Conservation (phyloP, 2,113 vertebrate genomes). For the Cephalopterus ornatus region DNA sequence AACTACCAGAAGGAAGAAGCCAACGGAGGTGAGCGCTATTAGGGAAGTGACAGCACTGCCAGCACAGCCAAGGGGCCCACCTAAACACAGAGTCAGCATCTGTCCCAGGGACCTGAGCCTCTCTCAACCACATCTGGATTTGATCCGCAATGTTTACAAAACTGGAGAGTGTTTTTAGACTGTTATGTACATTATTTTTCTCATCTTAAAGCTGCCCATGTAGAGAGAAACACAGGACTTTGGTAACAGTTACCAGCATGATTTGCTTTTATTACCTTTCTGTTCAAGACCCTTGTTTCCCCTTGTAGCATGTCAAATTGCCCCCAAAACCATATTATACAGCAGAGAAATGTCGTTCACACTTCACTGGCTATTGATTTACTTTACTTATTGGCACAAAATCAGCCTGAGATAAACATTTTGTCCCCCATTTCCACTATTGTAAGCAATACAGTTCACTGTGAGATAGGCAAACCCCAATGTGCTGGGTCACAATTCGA, state of each 20-base stretch:
- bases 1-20: not conserved
- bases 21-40: not conserved
- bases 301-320: conserved; percentile 87
- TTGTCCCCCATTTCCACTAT: conserved; percentile 87
- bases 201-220: conserved; percentile 76
- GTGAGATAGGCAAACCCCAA: conserved; percentile 88
- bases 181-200: conserved; percentile 75
- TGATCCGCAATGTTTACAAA: conserved; percentile 49
- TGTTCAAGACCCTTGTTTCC: conserved; percentile 83
- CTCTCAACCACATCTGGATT: not conserved
- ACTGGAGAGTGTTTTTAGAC: conserved; percentile 58
- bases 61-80: not conserved
- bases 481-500: conserved; percentile 90
- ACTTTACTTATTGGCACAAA: conserved; percentile 94
- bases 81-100: not conserved
- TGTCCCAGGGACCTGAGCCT: not conserved
- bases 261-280: conserved; percentile 86
- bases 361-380: conserved; percentile 98
- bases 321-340: conserved; percentile 85
- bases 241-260: conserved; percentile 78
- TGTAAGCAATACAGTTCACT: conserved; percentile 81
- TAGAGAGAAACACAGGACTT: conserved; percentile 76
- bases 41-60: rapidly evolving
- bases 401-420: conserved; percentile 94
- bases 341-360: conserved; percentile 94